Percentiles rank a stretch among this genome's conserved stretches.
Conservation (phyloP, 2,113 vertebrate genomes). For the Glaucidium brasilianum region DNA sequence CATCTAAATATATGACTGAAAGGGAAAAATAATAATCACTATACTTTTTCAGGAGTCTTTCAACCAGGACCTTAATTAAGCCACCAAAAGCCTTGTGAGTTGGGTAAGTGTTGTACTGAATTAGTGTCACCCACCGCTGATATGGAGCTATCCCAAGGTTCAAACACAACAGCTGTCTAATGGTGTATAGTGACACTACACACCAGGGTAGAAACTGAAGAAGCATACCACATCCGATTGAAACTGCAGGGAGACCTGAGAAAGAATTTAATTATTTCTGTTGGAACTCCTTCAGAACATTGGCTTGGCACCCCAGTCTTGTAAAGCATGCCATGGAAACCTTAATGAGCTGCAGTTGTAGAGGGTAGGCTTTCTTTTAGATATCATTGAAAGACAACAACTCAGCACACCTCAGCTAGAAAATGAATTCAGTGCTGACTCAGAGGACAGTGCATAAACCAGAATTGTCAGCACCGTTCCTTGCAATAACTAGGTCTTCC, state of each 20-base stretch:
- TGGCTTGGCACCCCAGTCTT: slow-evolving; percentile 19
- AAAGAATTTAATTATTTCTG: slow-evolving; percentile 40
- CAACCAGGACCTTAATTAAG: slow-evolving; percentile 8
- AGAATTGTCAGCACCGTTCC: not conserved
- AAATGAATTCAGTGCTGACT: not conserved
- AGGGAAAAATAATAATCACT: not conserved
- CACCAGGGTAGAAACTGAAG: not conserved
- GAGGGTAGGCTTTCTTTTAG: not conserved
- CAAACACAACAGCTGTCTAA: slow-evolving; percentile 55
- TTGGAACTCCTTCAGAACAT: slow-evolving; percentile 53
- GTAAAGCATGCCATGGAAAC: not conserved
- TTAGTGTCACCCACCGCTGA: not conserved
- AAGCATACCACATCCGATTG: slow-evolving; percentile 38
- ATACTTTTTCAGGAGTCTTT: not conserved
- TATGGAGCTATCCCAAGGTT: not conserved
- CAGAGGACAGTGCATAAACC: not conserved
- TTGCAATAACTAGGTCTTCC: not conserved
- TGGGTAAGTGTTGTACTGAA: not conserved
- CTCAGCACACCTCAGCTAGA: not conserved
- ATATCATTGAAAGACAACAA: not conserved
- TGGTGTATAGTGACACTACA: slow-evolving; percentile 20
- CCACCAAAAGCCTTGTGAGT: not conserved
- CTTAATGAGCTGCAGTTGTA: slow-evolving; percentile 6
- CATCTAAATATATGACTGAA: not conserved
- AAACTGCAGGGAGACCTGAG: slow-evolving; percentile 43